phyloP scores from a whole-genome alignment of 1,140 invertebrate species.

The Drosophila repleta region DNA sequence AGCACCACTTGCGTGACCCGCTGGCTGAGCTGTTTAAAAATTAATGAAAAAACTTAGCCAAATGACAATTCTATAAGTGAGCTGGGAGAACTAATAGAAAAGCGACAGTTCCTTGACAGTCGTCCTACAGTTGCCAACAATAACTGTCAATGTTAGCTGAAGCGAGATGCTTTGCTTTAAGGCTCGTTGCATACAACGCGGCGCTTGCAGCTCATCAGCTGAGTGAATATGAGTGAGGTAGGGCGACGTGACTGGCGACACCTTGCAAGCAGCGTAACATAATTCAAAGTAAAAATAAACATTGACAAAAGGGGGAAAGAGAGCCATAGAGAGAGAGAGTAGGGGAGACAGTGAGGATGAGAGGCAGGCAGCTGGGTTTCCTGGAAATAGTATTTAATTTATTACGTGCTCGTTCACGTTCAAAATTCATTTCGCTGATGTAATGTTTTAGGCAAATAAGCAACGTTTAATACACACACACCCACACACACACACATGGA shows the following conservation, averaged over 20 bases:
- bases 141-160: no score
- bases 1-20: neutral
- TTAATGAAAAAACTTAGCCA: neutral
- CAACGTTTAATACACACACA: slow-evolving; percentile 47
- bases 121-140: no score
- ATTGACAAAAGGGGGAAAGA: slow-evolving; percentile 46
- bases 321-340: slow-evolving; percentile 6
- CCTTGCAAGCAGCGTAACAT: slow-evolving; percentile 53
- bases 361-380: slow-evolving; percentile 42
- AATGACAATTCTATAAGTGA: neutral
- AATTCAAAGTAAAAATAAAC: slow-evolving; percentile 79
- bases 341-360: neutral
- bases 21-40: neutral
- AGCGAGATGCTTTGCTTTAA: no score
- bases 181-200: slow-evolving; percentile 9
- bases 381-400: slow-evolving; percentile 77
- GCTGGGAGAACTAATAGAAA: no score
- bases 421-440: slow-evolving; percentile 78
- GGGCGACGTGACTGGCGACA: neutral
- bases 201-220: slow-evolving; percentile 14
- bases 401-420: slow-evolving; percentile 61
- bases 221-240: neutral
- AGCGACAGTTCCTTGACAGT: no score
- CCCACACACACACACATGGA: neutral
- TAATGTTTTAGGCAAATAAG: slow-evolving; percentile 77